Evolutionary conservation across 2,113 vertebrate species (phyloP).

Genomic region (Pseudolaguvia tuberculata): DNA sequence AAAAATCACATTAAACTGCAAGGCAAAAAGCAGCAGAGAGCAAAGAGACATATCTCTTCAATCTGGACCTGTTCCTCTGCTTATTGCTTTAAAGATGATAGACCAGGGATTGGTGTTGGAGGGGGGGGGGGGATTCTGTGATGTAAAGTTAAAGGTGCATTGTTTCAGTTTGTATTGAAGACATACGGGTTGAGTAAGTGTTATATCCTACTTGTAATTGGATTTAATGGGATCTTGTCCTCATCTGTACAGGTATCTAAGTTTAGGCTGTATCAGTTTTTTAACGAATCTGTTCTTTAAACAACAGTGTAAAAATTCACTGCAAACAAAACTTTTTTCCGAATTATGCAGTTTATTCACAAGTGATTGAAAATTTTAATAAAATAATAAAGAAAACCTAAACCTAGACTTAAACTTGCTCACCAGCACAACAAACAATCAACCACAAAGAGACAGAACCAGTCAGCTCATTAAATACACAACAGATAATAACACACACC

Average conservation of each 20-base stretch:
- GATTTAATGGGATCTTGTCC: constrained; percentile 33
- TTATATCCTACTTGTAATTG: constrained; percentile 30
- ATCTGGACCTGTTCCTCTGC: constrained; percentile 15
- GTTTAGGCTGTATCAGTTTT: constrained; percentile 3
- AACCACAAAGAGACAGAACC: no score
- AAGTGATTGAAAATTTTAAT: no score
- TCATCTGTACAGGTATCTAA: constrained; percentile 13
- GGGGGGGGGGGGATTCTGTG: constrained; percentile 9
- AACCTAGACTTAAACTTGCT: no score
- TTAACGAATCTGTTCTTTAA: no score
- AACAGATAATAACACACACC: no score
- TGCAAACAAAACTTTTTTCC: no score
- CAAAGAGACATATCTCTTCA: constrained; percentile 11
- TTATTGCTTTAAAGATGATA: constrained; percentile 36
- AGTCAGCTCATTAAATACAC: no score
- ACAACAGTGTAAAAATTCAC: no score
- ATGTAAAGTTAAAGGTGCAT: constrained; percentile 28
- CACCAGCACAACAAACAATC: no score
- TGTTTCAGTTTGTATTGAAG: constrained; percentile 13
- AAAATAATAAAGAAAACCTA: no score
- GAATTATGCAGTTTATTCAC: no score
- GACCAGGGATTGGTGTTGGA: not conserved
- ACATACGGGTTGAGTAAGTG: constrained; percentile 11
- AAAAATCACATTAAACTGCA: constrained; percentile 35
- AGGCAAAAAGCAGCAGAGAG: constrained; percentile 32